Evolutionary conservation across 2,888 invertebrate species (phyloP).

Genomic region (Lochmaea capreae): DNA sequence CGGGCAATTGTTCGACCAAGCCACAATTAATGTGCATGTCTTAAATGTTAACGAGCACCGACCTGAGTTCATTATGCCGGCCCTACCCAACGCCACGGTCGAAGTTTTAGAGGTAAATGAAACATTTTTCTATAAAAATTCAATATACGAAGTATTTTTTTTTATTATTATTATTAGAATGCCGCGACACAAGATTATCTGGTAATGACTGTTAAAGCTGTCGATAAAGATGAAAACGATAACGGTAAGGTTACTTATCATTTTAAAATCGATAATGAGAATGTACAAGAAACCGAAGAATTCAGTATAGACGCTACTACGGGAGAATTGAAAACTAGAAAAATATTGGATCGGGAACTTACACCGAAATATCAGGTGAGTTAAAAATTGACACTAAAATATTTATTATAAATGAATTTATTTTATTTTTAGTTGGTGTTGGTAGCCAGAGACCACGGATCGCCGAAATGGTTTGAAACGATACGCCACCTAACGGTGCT

Average conservation of each 20-base stretch:
- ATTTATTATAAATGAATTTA: background rate
- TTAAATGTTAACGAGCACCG: constrained; percentile 84
- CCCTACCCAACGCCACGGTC: constrained; percentile 79
- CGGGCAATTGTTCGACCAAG: constrained; percentile 74
- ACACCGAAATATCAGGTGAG: constrained; percentile 74
- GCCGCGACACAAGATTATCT: constrained; percentile 80
- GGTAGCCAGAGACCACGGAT: constrained; percentile 86
- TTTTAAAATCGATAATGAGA: constrained; percentile 75
- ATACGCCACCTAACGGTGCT: constrained; percentile 79
- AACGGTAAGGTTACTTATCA: constrained; percentile 89
- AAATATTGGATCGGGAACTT: constrained; percentile 82
- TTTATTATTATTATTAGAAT: constrained; percentile 68
- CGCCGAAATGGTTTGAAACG: constrained; percentile 83
- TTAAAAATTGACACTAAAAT: background rate
- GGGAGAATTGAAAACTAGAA: constrained; percentile 85
- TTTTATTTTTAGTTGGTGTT: constrained; percentile 73
- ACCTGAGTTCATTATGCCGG: constrained; percentile 84
- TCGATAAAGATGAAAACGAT: constrained; percentile 84
- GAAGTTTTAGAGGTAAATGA: constrained; percentile 83
- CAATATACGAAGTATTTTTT: background rate
- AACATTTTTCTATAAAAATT: background rate
- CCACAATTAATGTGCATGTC: constrained; percentile 81
- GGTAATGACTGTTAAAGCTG: constrained; percentile 84
- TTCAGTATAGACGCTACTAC: constrained; percentile 82
- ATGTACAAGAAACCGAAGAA: constrained; percentile 83